These are phyloP conservation scores for Trichomalopsis sarcophagae DNA, from an alignment of 1,140 invertebrate species.

Conservation along the genomic window DNA sequence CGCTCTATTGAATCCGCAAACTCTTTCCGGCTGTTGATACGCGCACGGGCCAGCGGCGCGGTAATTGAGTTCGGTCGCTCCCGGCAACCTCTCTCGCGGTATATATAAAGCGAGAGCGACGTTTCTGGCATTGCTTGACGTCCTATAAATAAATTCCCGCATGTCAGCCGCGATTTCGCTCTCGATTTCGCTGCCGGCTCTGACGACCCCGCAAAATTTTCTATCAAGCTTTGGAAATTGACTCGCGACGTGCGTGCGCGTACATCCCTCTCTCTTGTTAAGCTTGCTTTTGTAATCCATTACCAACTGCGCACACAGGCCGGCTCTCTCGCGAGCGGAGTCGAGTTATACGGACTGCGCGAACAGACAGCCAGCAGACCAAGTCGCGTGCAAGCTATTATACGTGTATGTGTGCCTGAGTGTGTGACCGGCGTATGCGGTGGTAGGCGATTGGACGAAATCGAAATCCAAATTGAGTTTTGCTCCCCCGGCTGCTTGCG, in stretches of 20 bases:
- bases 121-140: too few relatives aligned
- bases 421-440: neutral
- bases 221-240: constrained; percentile 1
- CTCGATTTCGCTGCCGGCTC: neutral
- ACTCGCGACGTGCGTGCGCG: neutral
- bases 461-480: constrained; percentile 15
- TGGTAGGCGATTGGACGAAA: neutral
- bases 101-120: neutral
- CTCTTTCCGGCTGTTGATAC: neutral
- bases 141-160: neutral
- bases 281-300: neutral
- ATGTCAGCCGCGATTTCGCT: neutral
- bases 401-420: neutral
- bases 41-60: too few relatives aligned
- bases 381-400: neutral
- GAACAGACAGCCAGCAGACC: neutral
- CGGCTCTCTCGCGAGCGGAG: too few relatives aligned
- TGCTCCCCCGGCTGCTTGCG: neutral
- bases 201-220: neutral
- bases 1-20: neutral
- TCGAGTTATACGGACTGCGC: neutral
- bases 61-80: neutral
- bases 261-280: neutral
- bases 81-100: too few relatives aligned
- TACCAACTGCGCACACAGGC: neutral